Evolutionary conservation across 2,797 vertebrate species (phyloP), one percentile per base, ranked within the genome.

Genomic region (Phylloscopus collybita): DNA sequence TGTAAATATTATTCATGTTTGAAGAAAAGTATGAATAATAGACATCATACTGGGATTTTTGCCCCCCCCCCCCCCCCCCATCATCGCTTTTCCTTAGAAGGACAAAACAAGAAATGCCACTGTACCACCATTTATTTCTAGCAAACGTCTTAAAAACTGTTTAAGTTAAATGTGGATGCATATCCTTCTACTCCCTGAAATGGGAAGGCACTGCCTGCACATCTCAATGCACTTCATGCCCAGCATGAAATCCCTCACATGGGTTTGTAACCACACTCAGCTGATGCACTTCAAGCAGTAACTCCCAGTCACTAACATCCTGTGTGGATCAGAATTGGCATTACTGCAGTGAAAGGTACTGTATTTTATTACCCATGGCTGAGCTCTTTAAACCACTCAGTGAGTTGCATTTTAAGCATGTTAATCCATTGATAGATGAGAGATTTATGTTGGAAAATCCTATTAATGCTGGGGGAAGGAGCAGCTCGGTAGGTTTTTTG

Each of bases 361-460:
- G 4, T 40, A 86, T 75, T 76, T 66, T 60, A 92, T 82, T 86
- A 87, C 45, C 54, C 57, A 12, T 6, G 74, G 71, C 53, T 60
- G 45, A 91, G 84, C 57, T 80, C 49, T 76, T 85, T 91, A 82
- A 95, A 80, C 81, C 67, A 73, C 81, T 70, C 79, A 57, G 49
- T 11, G 36, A 89, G 57, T 3, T 84, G 65, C 72, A 76, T 91
- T 89, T 81, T 67, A 89, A 91, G 92, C 64, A 93, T 7, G 53
- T 53, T 94, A 90, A 93, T 93, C 92, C 94, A 82, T 6, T 82
- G 78, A 94, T 14, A 73, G 90, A 87, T 85, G 71, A 93, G 67
- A 82, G 75, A 93, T 79, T 94, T 89, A 57, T 16, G 16, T 4
- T 81, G 62, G 89, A 83, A 91, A 94, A 94, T 88, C 75, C 82